phyloP scores from a whole-genome alignment of 2,888 invertebrate genomes.

The Tiphia femorata region DNA sequence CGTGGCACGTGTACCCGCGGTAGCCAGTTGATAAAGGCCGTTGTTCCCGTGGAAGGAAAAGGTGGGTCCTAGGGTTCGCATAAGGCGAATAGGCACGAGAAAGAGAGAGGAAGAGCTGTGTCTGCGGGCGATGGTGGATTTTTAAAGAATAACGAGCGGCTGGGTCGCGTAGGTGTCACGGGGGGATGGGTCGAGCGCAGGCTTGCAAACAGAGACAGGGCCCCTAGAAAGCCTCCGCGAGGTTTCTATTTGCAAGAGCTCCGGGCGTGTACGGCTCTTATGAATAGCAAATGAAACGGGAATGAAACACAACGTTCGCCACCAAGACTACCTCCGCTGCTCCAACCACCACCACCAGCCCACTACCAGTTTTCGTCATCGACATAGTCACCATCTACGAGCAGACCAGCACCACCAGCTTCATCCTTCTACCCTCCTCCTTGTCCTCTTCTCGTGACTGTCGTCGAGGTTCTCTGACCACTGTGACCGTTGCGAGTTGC shows the following conservation, averaged over 20 bases:
- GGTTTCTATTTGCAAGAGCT: constrained; percentile 27
- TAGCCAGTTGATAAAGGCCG: background rate
- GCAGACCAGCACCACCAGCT: too few species aligned
- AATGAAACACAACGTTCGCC: constrained; percentile 12
- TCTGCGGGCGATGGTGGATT: constrained; percentile 9
- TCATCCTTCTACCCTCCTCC: too few species aligned
- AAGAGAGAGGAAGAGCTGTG: background rate
- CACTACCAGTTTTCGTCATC: too few species aligned
- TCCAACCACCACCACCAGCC: too few species aligned
- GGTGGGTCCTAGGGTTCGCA: too few species aligned
- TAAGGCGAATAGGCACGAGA: too few species aligned
- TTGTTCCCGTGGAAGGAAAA: too few species aligned
- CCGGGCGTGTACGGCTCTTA: constrained; percentile 14
- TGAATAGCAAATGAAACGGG: constrained; percentile 35
- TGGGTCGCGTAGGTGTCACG: constrained; percentile 1
- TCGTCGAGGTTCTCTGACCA: too few species aligned
- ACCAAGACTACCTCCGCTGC: too few species aligned
- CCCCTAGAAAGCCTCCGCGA: background rate
- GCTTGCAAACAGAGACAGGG: constrained; percentile 6
- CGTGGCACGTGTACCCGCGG: background rate
- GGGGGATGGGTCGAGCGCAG: background rate
- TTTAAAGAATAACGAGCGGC: constrained; percentile 2
- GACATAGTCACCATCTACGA: too few species aligned
- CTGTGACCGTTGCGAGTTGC: too few species aligned
- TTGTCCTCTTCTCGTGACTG: too few species aligned